A percentile compares a stretch with the other conserved stretches of the same genome.
Evolutionary conservation across 2,888 invertebrate genomes (phyloP).

Genomic region (Argynnis bischoffii): DNA sequence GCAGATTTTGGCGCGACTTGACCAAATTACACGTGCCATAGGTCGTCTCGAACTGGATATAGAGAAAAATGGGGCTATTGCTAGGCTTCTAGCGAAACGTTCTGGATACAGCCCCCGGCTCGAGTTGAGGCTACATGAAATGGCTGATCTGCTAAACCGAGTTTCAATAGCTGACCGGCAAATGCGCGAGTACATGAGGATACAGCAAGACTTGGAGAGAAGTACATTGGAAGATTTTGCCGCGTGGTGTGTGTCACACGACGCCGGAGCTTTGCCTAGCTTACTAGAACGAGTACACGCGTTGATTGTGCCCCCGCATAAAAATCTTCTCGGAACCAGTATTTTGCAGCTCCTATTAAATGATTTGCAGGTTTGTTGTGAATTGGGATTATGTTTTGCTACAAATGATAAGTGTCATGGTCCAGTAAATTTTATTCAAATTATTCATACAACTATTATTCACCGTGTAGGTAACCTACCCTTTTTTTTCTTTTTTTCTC

Average conservation of each 20-base stretch:
- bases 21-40: slow-evolving; percentile 60
- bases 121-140: slow-evolving; percentile 83
- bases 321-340: slow-evolving; percentile 70
- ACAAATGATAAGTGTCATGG: no score
- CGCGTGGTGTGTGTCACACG: slow-evolving; percentile 85
- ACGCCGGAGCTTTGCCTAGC: slow-evolving; percentile 84
- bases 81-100: slow-evolving; percentile 66
- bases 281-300: slow-evolving; percentile 86
- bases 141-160: slow-evolving; percentile 82
- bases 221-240: slow-evolving; percentile 88
- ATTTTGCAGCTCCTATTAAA: slow-evolving; percentile 65
- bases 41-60: slow-evolving; percentile 58
- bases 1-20: slow-evolving; percentile 79
- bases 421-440: no score
- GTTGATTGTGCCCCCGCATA: slow-evolving; percentile 79
- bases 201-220: slow-evolving; percentile 80
- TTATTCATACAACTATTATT: no score
- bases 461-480: no score
- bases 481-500: no score
- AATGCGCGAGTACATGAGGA: slow-evolving; percentile 82
- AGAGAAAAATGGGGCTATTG: slow-evolving; percentile 58
- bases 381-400: not conserved
- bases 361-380: slow-evolving; percentile 64
- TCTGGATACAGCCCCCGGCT: slow-evolving; percentile 70
- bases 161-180: slow-evolving; percentile 82